A percentile compares a stretch with the other conserved stretches of the same genome.
Conservation (phyloP, 1,140 invertebrate species). For the Drosophila serrata region DNA sequence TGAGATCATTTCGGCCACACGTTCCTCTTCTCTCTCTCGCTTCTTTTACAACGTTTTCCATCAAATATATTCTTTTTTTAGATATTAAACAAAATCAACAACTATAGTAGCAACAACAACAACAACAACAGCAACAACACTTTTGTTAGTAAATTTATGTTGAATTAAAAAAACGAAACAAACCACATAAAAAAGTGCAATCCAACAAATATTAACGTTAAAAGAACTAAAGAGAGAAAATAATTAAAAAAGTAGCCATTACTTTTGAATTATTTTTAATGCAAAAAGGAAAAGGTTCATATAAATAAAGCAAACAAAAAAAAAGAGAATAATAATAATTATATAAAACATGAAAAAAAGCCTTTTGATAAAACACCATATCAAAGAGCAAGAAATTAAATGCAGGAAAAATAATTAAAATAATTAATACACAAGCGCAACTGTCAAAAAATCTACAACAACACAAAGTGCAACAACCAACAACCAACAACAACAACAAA, state of each 20-base stretch:
- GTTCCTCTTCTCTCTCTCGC: conserved; percentile 44
- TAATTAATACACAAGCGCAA: conserved; percentile 64
- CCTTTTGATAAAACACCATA: conserved; percentile 71
- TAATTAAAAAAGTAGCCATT: conserved; percentile 81
- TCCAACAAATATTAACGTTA: conserved; percentile 56
- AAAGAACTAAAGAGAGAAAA: conserved; percentile 59
- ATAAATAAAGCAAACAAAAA: conserved; percentile 1
- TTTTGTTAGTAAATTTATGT: conserved; percentile 82
- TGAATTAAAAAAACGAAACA: conserved; percentile 72
- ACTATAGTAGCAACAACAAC: conserved; percentile 45
- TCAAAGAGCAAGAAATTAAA: conserved; percentile 64
- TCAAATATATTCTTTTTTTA: conserved; percentile 38
- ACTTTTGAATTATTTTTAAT: conserved; percentile 82
- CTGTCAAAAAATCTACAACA: conserved; percentile 63
- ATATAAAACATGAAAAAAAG: conserved; percentile 11
- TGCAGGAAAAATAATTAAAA: conserved; percentile 63
- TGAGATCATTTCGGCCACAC: conserved; percentile 54
- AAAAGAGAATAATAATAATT: conserved; percentile 21
- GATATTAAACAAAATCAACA: conserved; percentile 68
- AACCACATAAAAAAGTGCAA: conserved; percentile 75
- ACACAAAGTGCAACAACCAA: conserved; percentile 60
- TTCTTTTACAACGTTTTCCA: conserved; percentile 42
- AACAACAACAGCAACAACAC: conserved; percentile 58
- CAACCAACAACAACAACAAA: conserved; percentile 28
- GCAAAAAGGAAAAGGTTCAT: conserved; percentile 46